phyloP scores from a whole-genome alignment of 2,888 invertebrate species.

The Drosophila mayaguana region DNA sequence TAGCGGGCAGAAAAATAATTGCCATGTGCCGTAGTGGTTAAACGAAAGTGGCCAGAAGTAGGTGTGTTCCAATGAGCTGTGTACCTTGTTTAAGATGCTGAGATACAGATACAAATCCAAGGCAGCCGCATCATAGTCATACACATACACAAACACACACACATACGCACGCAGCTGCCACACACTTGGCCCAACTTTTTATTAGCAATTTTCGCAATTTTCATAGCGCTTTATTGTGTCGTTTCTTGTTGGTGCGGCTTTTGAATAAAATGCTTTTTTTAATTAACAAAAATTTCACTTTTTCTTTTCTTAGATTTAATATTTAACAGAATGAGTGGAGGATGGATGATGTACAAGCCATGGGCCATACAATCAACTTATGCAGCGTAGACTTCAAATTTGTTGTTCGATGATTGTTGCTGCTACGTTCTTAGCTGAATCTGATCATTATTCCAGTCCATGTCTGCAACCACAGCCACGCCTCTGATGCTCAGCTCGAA shows the following conservation, averaged over 20 bases:
- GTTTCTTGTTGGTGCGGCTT: constrained; percentile 38
- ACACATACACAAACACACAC: constrained; percentile 28
- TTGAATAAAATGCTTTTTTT: constrained; percentile 59
- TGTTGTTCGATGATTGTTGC: constrained; percentile 11
- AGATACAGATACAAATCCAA: constrained; percentile 59
- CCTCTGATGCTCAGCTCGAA: constrained; percentile 57
- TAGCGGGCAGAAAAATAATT: constrained; percentile 57
- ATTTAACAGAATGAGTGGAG: constrained; percentile 38
- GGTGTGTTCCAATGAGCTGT: constrained; percentile 60
- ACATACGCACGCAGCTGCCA: constrained; percentile 22
- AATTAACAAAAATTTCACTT: constrained; percentile 76
- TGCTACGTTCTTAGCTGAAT: not conserved
- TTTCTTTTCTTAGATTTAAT: constrained; percentile 50
- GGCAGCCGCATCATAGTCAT: constrained; percentile 44
- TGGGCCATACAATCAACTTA: constrained; percentile 8
- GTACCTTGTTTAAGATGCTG: constrained; percentile 48
- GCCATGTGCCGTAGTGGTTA: constrained; percentile 52
- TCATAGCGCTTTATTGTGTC: constrained; percentile 44
- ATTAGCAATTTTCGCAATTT: constrained; percentile 72
- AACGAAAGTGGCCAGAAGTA: constrained; percentile 68
- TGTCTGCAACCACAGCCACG: constrained; percentile 29
- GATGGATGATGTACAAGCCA: constrained; percentile 16
- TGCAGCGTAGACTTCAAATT: constrained; percentile 5
- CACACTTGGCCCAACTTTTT: constrained; percentile 51
- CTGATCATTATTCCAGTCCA: not conserved